phyloP scores from a whole-genome alignment of 2,797 vertebrate species.

The Dendrocincla tyrannina region DNA sequence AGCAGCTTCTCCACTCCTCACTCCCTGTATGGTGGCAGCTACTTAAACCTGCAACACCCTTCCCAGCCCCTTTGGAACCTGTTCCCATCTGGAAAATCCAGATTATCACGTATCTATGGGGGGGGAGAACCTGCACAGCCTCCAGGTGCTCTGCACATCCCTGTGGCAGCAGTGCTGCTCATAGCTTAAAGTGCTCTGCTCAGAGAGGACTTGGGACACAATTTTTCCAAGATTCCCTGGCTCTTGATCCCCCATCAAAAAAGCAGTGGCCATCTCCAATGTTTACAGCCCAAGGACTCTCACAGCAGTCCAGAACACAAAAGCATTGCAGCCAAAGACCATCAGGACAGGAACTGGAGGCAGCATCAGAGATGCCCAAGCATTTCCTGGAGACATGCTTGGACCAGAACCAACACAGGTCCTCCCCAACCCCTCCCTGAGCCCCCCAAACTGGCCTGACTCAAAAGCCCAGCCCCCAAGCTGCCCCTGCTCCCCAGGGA shows the following conservation, averaged over 20 bases:
- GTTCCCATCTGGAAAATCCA: constrained; percentile 38
- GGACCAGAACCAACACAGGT: background rate
- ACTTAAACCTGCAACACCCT: background rate
- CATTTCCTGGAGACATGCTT: background rate
- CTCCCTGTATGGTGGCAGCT: background rate
- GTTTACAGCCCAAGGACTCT: background rate
- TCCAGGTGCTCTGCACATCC: background rate
- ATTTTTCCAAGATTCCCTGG: background rate
- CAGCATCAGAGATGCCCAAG: background rate
- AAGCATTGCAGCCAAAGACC: background rate
- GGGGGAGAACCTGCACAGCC: background rate
- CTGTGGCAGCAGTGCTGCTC: rapidly evolving
- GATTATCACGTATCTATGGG: background rate
- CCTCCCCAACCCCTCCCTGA: background rate
- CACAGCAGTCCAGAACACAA: background rate
- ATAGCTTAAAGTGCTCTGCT: background rate
- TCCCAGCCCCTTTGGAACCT: background rate
- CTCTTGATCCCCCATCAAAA: background rate
- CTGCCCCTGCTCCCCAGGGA: rapidly evolving
- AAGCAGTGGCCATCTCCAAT: background rate
- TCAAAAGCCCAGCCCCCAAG: background rate
- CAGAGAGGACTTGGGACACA: background rate
- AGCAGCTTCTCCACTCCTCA: background rate
- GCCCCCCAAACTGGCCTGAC: background rate
- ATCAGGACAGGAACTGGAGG: background rate